These are phyloP conservation scores for Eleginops maclovinus DNA, from an alignment of 2,113 vertebrate species.

Conservation along the genomic window DNA sequence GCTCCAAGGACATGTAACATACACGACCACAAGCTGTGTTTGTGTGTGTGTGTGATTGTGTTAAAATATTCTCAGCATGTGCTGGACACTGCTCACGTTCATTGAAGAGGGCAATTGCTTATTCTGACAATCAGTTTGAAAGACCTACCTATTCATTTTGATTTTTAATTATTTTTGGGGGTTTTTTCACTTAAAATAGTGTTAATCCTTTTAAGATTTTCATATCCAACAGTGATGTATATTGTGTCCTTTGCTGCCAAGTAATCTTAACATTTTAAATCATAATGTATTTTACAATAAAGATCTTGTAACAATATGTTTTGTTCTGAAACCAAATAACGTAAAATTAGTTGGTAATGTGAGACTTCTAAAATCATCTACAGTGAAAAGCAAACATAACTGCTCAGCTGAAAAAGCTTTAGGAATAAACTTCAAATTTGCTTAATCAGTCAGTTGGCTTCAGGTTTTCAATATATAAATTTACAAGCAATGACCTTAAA, in stretches of 20 bases:
- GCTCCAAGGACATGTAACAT: conserved; percentile 78
- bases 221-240: too few relatives aligned
- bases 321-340: not conserved
- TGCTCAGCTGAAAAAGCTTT: conserved; percentile 13
- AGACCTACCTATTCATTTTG: not conserved
- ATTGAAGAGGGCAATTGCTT: not conserved
- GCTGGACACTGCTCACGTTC: not conserved
- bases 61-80: conserved; percentile 11
- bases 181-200: too few relatives aligned
- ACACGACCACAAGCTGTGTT: conserved; percentile 46
- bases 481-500: conserved; percentile 4
- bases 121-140: not conserved
- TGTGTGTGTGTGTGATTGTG: conserved; percentile 2
- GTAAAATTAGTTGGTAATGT: not conserved
- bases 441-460: not conserved
- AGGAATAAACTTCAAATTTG: conserved; percentile 12
- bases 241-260: too few relatives aligned
- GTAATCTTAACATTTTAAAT: too few relatives aligned
- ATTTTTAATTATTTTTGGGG: not conserved
- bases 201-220: too few relatives aligned
- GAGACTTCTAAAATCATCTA: not conserved
- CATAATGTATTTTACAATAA: too few relatives aligned
- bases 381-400: not conserved
- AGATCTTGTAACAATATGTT: too few relatives aligned
- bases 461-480: conserved; percentile 1